Base-by-base conservation (phyloP, 2,113 vertebrate genomes). In the Crocuta crocuta region DNA sequence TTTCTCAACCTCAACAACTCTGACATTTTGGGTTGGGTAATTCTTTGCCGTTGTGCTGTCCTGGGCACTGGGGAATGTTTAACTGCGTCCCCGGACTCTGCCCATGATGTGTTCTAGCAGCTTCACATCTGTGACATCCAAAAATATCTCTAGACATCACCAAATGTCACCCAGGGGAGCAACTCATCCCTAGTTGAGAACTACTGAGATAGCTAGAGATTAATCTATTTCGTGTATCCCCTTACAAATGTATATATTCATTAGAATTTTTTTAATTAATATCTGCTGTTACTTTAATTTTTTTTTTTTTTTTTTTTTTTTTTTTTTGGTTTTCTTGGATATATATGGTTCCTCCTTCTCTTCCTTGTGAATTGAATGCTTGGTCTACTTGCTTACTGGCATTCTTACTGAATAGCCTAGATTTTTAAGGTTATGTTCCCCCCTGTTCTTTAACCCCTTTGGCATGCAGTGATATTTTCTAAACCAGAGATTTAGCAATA, bases 41-140 rank as follows among this genome's bases (percentile, higher is more conserved):
- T 11, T 81, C 66, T 66, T 17, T 5, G 16, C 31, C 3, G 0
- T 33, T 33, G 13, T 50, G 16, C 9, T 4, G 12, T 0, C 19
- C 66, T 10, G 17, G 53, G 50, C 6, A 0, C 45, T 21, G 0
- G 4, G n/a, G 50, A 13, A 15, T 1, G 1, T 7, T 35, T 0
- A 9, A 58, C 1, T 0, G 16, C 13, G 3, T 1, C 31, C 50
- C n/a, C 9, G 12, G 39, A 7, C 28, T 50, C 74, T 45, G 43
- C 10, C 24, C 65, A 1, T 2, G 5, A 63, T 24, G 33, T 10
- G 8, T 8, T 66, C 50, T 26, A 10, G 15, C 21, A 4, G 24
- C 31, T 50, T 7, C 53, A 78, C 24, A 73, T 4, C 0, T 9
- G 53, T 79, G 87, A 68, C 10, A 23, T n/a, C 12, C 45, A 31